Base-by-base conservation (phyloP, 2,888 invertebrate genomes). In the Nomada fucata region DNA sequence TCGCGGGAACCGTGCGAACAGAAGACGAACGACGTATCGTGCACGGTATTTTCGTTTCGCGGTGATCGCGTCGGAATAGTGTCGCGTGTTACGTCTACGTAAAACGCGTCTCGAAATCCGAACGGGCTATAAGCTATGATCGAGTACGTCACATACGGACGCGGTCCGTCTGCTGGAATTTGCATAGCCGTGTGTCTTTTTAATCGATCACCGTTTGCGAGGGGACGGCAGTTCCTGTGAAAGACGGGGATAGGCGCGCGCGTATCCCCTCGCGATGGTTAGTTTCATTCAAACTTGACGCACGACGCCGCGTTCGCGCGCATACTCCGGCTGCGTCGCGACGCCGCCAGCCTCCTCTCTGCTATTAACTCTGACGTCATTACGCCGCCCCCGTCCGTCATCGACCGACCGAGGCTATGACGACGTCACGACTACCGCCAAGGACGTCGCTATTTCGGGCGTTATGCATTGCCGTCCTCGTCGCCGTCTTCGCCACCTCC, bases 401-500 rank as follows among this genome's bases (percentile, higher is more conserved):
- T 92, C 91, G 92, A 93, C 88, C 93, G 89, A 87, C 86, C 83
- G 84, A 81, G 83, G 87, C 78, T 76, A 79, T 78, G 64, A 89
- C 87, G 89, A 92, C 93, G 93, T 93, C 93, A 93, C 91, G 85
- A 87, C 72, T 73, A 72, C 89, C 87, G 86, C 90, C 93, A 93
- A 93, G 93, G 93, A 93, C 93, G 92, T 87, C 88, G 89, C 91
- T 92, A 92, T 91, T 91, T 91, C 88, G 87, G 86, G 88, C 90
- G 86, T 86, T 87, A 84, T 89, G 88, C 87, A 88, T 77, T 73
- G 87, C 76, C 87, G 84, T 83, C 81, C 88, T 87, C 86, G 88
- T 65, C 84, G 84, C 60, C 82, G 86, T 77, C 80, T 80, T 76
- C 80, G 67, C 81, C 74, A 72, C 76, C 81, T 71, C 68, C 78